Evolutionary conservation across 1,140 invertebrate species (phyloP).

Genomic region (Diprion similis): DNA sequence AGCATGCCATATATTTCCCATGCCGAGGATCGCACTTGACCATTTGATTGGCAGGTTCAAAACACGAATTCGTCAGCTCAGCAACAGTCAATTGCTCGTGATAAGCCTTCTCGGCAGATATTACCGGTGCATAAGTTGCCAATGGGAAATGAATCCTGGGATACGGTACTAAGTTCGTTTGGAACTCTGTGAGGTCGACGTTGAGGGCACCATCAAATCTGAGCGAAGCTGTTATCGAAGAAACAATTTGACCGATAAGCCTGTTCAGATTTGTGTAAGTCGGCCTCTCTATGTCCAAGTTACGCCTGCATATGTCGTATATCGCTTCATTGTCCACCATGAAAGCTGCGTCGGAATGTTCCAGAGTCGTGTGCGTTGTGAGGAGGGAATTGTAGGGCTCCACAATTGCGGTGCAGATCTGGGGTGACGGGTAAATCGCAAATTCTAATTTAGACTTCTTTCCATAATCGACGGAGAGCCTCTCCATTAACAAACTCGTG

Average conservation of each 20-base stretch:
- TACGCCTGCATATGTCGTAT: conserved; percentile 73
- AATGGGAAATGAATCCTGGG: conserved; percentile 70
- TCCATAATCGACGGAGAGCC: conserved; percentile 67
- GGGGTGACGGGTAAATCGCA: conserved; percentile 71
- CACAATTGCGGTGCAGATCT: conserved; percentile 78
- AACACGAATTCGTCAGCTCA: conserved; percentile 74
- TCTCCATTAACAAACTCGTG: conserved; percentile 68
- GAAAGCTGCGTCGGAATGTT: conserved; percentile 72
- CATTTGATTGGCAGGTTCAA: conserved; percentile 73
- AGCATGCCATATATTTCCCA: conserved; percentile 71
- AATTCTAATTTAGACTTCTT: conserved; percentile 76
- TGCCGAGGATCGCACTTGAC: conserved; percentile 69
- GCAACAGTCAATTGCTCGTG: conserved; percentile 67
- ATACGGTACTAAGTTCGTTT: conserved; percentile 70
- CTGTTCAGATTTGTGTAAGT: conserved; percentile 73
- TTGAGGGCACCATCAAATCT: conserved; percentile 44
- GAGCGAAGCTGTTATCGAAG: conserved; percentile 68
- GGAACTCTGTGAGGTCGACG: conserved; percentile 66
- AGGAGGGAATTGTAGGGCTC: conserved; percentile 84
- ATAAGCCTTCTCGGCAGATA: conserved; percentile 63
- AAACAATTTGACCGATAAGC: conserved; percentile 69
- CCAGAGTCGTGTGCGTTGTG: conserved; percentile 75
- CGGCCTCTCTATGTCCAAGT: conserved; percentile 70
- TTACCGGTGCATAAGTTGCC: conserved; percentile 68
- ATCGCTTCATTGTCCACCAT: conserved; percentile 79